These are phyloP conservation scores for Thymelicus acteon DNA, from an alignment of 2,888 invertebrate genomes.

Conservation along the genomic window DNA sequence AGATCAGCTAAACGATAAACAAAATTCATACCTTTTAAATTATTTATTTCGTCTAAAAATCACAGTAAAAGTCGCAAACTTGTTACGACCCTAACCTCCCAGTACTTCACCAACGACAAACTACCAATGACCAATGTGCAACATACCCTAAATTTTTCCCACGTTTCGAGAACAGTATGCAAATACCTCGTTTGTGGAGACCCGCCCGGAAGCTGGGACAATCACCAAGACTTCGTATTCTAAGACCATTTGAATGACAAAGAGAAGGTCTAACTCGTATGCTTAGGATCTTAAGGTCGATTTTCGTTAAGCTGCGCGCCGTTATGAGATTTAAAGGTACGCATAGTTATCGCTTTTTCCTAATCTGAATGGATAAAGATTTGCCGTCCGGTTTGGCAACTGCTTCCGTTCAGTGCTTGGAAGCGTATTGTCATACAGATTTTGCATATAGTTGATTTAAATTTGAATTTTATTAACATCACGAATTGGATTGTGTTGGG, in stretches of 20 bases:
- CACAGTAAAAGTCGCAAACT: not conserved
- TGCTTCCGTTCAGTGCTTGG: conserved; percentile 28
- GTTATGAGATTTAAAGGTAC: conserved; percentile 1
- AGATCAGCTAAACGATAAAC: too few species aligned
- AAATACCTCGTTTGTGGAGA: conserved; percentile 56
- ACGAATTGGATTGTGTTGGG: too few species aligned
- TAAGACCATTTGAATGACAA: conserved; percentile 26
- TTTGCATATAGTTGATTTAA: not conserved
- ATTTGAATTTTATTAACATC: conserved; percentile 23
- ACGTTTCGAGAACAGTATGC: conserved; percentile 63
- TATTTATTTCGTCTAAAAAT: not conserved
- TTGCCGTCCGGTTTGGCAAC: conserved; percentile 26
- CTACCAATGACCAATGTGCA: conserved; percentile 27
- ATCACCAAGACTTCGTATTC: conserved; percentile 47
- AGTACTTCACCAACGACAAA: conserved; percentile 53
- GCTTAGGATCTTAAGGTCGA: not conserved
- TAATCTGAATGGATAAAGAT: conserved; percentile 33
- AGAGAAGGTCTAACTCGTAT: not conserved
- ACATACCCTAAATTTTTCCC: conserved; percentile 58
- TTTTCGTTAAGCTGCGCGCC: not conserved
- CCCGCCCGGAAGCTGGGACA: conserved; percentile 59
- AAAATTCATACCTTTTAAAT: too few species aligned
- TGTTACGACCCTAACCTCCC: conserved; percentile 29
- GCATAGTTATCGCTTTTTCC: conserved; percentile 25
- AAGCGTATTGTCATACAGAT: conserved; percentile 17